phyloP scores from a whole-genome alignment of 2,888 invertebrate genomes.

The Gastrophysa polygoni region DNA sequence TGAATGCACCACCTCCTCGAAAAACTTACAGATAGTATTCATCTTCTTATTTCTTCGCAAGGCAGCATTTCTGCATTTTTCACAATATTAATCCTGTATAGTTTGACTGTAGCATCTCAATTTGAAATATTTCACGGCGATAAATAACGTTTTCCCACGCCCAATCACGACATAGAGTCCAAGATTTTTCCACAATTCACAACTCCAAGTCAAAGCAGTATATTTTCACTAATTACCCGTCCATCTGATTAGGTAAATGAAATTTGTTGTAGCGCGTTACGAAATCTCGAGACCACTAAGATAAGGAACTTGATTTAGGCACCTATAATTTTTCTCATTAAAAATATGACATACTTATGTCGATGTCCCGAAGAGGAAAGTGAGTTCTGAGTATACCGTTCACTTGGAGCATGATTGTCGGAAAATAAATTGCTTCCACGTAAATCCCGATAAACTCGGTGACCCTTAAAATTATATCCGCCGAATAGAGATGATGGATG shows the following conservation, averaged over 20 bases:
- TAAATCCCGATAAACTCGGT: background rate
- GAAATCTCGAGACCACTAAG: background rate
- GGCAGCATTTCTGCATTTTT: too few relatives aligned
- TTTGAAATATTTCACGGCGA: too few relatives aligned
- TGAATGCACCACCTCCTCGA: too few relatives aligned
- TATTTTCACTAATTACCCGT: background rate
- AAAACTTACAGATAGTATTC: too few relatives aligned
- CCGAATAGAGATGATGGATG: background rate
- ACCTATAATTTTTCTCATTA: conserved; percentile 1
- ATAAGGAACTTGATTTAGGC: background rate
- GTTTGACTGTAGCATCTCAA: too few relatives aligned
- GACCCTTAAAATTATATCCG: background rate
- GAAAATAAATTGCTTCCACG: background rate
- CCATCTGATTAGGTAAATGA: background rate
- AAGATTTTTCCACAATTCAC: background rate
- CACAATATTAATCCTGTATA: too few relatives aligned
- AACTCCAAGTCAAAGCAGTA: background rate
- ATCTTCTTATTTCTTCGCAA: too few relatives aligned
- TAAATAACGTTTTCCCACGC: too few relatives aligned
- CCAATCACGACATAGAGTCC: too few relatives aligned
- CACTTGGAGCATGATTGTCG: background rate
- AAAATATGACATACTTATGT: background rate
- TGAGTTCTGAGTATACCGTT: background rate
- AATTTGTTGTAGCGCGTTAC: background rate
- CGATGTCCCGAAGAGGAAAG: background rate